Evolutionary conservation across 1,140 invertebrate species (phyloP).

Genomic region (Drosophila parvula): DNA sequence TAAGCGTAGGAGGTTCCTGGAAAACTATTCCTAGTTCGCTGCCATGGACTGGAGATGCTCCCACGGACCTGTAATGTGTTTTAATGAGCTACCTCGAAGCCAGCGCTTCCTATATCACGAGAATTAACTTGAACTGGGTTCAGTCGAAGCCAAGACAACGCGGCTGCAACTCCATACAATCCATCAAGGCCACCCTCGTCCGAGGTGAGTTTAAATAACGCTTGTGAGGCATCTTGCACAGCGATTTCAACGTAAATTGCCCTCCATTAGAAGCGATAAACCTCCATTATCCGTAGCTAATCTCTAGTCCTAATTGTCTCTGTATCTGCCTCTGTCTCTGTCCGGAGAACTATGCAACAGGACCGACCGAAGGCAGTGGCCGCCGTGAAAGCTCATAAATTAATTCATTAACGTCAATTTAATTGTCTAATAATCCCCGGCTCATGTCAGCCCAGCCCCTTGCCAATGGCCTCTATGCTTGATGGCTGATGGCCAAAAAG

Average conservation of each 20-base stretch:
- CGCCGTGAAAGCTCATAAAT: constrained; percentile 73
- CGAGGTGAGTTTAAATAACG: neutral
- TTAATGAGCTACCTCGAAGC: constrained; percentile 55
- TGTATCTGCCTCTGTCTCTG: constrained; percentile 25
- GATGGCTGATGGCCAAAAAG: constrained; percentile 45
- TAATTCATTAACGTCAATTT: constrained; percentile 80
- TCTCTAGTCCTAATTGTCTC: constrained; percentile 53
- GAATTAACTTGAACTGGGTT: constrained; percentile 12
- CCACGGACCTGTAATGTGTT: constrained; percentile 38
- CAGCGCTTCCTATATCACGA: constrained; percentile 26
- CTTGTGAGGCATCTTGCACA: neutral
- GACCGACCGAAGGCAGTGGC: constrained; percentile 15
- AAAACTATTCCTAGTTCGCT: constrained; percentile 57
- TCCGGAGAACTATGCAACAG: constrained; percentile 50
- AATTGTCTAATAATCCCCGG: constrained; percentile 69
- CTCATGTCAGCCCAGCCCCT: constrained; percentile 33
- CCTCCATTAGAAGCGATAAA: constrained; percentile 26
- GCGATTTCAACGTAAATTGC: constrained; percentile 16
- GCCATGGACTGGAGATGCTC: neutral
- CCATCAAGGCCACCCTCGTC: neutral
- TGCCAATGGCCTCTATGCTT: neutral
- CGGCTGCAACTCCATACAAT: constrained; percentile 1
- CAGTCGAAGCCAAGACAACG: neutral
- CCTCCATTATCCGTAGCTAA: constrained; percentile 35
- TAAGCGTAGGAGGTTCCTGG: constrained; percentile 6